Evolutionary conservation across 2,113 vertebrate genomes (phyloP).

Genomic region (Trochalopteron elliotii): DNA sequence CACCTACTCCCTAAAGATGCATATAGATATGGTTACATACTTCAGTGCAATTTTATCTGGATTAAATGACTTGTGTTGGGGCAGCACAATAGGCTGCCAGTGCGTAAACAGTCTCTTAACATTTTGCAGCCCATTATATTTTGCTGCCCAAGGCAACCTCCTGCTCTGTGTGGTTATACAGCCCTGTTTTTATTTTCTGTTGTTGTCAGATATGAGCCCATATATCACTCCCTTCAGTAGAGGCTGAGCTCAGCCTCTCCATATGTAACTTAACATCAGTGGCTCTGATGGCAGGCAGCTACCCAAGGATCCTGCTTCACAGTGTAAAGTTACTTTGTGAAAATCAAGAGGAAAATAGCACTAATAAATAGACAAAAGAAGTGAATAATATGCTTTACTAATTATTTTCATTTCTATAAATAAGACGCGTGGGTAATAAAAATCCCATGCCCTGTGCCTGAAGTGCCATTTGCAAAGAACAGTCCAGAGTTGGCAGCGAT

Average conservation of each 20-base stretch:
- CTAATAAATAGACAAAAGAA: not conserved
- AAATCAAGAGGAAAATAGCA: not conserved
- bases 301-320: not conserved
- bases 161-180: slow-evolving; percentile 52
- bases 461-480: slow-evolving; percentile 24
- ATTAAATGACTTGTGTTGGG: not conserved
- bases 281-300: not conserved
- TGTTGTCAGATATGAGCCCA: slow-evolving; percentile 55
- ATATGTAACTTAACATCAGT: not conserved
- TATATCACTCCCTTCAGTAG: slow-evolving; percentile 22
- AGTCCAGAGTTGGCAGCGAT: not conserved
- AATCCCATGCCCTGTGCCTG: not conserved
- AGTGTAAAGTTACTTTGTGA: not conserved
- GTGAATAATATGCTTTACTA: not conserved
- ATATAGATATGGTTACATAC: not conserved
- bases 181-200: slow-evolving; percentile 48
- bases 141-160: slow-evolving; percentile 60
- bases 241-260: not conserved
- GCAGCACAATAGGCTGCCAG: slow-evolving; percentile 13
- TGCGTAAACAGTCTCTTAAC: slow-evolving; percentile 66
- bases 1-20: not conserved
- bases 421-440: not conserved
- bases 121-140: slow-evolving; percentile 64
- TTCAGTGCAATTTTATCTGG: not conserved
- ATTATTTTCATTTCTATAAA: not conserved